Percentiles rank a stretch among this genome's conserved stretches.
Conservation (phyloP, 2,113 vertebrate species). For the Laticauda laticaudata region DNA sequence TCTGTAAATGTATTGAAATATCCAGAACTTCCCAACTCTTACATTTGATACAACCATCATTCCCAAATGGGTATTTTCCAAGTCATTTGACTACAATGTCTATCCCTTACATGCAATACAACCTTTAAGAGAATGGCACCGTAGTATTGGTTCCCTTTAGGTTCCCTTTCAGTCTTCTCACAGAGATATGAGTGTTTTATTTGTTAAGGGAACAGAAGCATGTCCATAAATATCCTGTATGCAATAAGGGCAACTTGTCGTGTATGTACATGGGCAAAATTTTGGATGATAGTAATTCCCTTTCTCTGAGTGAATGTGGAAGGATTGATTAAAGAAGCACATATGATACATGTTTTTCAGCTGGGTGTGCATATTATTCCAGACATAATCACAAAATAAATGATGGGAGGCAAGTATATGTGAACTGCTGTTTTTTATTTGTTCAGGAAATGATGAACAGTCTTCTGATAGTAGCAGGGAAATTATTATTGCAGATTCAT, state of each 20-base stretch:
- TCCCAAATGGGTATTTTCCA: neutral
- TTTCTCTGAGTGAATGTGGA: neutral
- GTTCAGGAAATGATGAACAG: neutral
- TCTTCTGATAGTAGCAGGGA: neutral
- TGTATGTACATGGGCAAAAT: neutral
- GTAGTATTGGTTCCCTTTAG: neutral
- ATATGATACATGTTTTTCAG: neutral
- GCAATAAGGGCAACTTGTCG: neutral
- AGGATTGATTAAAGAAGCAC: neutral
- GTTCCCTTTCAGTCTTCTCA: neutral
- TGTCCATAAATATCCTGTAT: neutral
- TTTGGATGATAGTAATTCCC: neutral
- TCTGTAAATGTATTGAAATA: neutral
- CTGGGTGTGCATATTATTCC: neutral
- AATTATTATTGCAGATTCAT: neutral
- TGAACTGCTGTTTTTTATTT: neutral
- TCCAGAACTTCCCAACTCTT: neutral
- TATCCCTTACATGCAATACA: neutral
- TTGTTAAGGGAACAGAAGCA: neutral
- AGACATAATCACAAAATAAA: neutral
- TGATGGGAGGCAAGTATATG: neutral
- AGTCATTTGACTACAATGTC: neutral
- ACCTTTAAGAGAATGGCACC: neutral
- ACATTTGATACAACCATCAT: neutral
- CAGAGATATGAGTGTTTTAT: neutral